These are phyloP conservation scores for Eudasyphora cyanicolor DNA, from an alignment of 2,888 invertebrate genomes.

Conservation along the genomic window DNA sequence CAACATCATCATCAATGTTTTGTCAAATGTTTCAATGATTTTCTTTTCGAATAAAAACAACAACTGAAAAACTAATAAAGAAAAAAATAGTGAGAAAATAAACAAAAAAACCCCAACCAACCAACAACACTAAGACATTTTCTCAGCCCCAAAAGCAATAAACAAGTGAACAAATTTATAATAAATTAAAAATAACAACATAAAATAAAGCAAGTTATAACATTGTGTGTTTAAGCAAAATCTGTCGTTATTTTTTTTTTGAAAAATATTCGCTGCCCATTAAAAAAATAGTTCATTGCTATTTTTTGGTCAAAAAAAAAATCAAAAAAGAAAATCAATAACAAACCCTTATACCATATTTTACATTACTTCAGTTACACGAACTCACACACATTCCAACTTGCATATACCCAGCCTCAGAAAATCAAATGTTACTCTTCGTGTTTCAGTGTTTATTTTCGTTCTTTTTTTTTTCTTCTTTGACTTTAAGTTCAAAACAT, in stretches of 20 bases:
- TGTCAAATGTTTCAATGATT: not conserved
- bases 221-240: not conserved
- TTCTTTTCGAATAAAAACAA: constrained; percentile 3
- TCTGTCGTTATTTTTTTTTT: not conserved
- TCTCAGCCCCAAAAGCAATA: too few species aligned
- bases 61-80: constrained; percentile 8
- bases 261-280: not conserved
- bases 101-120: not conserved
- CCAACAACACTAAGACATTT: too few species aligned
- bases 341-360: not conserved
- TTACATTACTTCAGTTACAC: not conserved
- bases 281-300: not conserved
- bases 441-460: constrained; percentile 4
- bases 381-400: not conserved
- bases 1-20: not conserved
- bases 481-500: constrained; percentile 36
- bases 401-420: not conserved
- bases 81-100: constrained; percentile 8
- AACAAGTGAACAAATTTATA: not conserved
- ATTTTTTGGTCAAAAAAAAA: not conserved
- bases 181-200: not conserved
- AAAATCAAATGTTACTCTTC: constrained; percentile 13
- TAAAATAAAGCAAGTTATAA: not conserved
- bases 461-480: not conserved
- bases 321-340: not conserved